phyloP scores from a whole-genome alignment of 2,888 invertebrate genomes.

The Agonum fuliginosum region DNA sequence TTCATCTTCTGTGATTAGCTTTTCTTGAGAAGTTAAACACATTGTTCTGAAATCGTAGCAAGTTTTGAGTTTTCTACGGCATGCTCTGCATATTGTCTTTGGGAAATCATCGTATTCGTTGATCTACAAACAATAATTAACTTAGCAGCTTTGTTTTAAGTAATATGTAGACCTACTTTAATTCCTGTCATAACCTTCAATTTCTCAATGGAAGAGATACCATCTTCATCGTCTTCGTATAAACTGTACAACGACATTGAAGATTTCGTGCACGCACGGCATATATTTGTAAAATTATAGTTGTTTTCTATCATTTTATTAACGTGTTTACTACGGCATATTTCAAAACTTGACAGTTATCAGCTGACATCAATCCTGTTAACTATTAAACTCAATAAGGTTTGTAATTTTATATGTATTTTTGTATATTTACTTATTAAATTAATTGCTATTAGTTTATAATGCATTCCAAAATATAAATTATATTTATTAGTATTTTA shows the following conservation, averaged over 20 bases:
- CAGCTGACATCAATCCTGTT: too few relatives aligned
- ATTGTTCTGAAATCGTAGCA: slow-evolving; percentile 29
- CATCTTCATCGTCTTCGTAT: slow-evolving; percentile 40
- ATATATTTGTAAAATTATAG: slow-evolving; percentile 16
- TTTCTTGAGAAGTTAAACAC: slow-evolving; percentile 25
- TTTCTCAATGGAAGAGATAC: slow-evolving; percentile 32
- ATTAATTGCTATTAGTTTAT: too few relatives aligned
- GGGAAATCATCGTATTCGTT: slow-evolving; percentile 25
- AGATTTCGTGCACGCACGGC: slow-evolving; percentile 20
- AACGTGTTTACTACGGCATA: not conserved
- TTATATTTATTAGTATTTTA: too few relatives aligned
- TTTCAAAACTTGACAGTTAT: too few relatives aligned
- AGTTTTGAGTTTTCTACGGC: slow-evolving; percentile 25
- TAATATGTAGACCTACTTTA: slow-evolving; percentile 13
- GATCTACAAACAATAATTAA: slow-evolving; percentile 3
- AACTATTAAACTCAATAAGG: too few relatives aligned
- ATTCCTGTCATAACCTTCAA: slow-evolving; percentile 22
- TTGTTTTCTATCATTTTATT: slow-evolving; percentile 8
- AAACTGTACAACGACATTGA: slow-evolving; percentile 17
- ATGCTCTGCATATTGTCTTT: slow-evolving; percentile 35
- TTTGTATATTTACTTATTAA: too few relatives aligned
- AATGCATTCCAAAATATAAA: too few relatives aligned
- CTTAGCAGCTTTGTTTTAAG: not conserved
- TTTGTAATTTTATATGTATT: too few relatives aligned
- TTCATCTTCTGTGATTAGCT: not conserved